phyloP scores from a whole-genome alignment of 2,797 vertebrate genomes.

The Thripadectes ignobilis region DNA sequence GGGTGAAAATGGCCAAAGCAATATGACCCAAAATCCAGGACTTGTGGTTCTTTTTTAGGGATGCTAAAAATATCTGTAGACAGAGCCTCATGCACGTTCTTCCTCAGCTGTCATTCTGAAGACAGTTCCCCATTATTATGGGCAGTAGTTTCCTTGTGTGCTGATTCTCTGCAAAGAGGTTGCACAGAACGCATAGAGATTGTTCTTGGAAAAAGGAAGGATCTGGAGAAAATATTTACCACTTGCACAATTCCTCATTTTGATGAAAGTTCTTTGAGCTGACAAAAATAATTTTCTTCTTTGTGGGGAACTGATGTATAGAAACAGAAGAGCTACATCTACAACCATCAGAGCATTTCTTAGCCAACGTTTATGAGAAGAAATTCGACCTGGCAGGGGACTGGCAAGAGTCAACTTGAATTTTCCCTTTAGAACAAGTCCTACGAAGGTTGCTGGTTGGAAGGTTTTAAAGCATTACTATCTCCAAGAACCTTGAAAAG shows the following conservation, averaged over 20 bases:
- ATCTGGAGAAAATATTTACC: background rate
- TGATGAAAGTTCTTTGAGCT: background rate
- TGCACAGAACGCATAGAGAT: background rate
- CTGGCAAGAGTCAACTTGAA: background rate
- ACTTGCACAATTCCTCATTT: background rate
- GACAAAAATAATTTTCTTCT: background rate
- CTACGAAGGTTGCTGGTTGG: background rate
- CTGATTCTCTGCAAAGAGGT: background rate
- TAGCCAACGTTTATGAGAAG: background rate
- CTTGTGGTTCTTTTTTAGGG: background rate
- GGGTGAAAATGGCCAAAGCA: background rate
- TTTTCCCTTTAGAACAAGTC: background rate
- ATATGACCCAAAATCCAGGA: background rate
- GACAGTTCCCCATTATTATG: background rate
- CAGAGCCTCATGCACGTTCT: background rate
- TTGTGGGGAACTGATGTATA: background rate
- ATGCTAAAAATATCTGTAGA: background rate
- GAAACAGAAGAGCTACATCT: background rate
- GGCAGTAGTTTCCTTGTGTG: background rate
- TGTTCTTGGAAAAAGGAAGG: background rate
- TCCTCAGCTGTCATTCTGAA: background rate
- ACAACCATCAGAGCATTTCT: background rate
- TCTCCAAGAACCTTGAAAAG: background rate
- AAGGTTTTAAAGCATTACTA: background rate
- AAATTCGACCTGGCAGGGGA: background rate